Evolutionary conservation across 2,888 invertebrate genomes (phyloP).

Genomic region (Aporophyla nigra): DNA sequence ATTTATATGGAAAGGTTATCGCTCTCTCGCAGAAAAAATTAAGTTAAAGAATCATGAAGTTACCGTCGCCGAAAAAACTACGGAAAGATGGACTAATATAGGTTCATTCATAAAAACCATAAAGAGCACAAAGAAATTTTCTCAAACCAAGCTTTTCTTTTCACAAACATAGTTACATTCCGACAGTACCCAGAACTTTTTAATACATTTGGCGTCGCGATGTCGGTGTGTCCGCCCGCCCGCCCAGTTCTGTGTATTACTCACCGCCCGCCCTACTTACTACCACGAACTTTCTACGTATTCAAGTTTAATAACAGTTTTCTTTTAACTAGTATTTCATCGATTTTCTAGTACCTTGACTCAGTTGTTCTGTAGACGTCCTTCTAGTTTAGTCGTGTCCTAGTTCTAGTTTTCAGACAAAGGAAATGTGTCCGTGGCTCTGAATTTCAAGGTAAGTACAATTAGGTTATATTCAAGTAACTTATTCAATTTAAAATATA

Average conservation of each 20-base stretch:
- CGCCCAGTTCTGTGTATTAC: slow-evolving; percentile 44
- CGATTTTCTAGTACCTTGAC: slow-evolving; percentile 18
- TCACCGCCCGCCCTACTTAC: slow-evolving; percentile 44
- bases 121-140: background rate
- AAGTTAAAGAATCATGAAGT: background rate
- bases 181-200: slow-evolving; percentile 3
- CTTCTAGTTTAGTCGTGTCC: background rate
- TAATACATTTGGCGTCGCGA: slow-evolving; percentile 23
- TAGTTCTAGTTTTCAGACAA: slow-evolving; percentile 15
- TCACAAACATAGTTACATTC: slow-evolving; percentile 1
- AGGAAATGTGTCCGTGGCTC: background rate
- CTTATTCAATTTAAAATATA: too few relatives aligned
- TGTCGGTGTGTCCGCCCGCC: slow-evolving; percentile 43
- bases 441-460: background rate
- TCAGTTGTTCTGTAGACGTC: background rate
- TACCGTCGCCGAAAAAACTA: background rate
- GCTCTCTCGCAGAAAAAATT: background rate
- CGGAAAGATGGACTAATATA: too few relatives aligned
- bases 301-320: slow-evolving; percentile 23
- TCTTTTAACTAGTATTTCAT: slow-evolving; percentile 27
- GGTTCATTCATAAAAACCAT: too few relatives aligned
- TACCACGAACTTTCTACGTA: slow-evolving; percentile 23
- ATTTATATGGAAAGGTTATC: too few relatives aligned
- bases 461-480: too few relatives aligned
- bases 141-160: background rate